Conservation (phyloP, 35 echinoderm and acorn worm genomes). For the Apostichopus japonicus region DNA sequence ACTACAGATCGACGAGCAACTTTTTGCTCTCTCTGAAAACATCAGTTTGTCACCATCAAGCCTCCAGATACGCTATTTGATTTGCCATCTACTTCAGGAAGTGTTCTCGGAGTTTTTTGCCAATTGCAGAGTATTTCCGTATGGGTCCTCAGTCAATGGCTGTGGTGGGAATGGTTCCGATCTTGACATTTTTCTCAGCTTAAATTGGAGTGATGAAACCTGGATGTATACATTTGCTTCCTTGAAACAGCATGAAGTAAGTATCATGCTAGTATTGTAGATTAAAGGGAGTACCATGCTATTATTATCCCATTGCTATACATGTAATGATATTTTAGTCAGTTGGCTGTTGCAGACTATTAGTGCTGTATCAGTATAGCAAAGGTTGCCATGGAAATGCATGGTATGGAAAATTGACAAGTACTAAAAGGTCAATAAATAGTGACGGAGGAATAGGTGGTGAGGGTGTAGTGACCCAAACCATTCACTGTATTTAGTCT, state of each 20-base stretch:
- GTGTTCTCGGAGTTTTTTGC: constrained; percentile 91
- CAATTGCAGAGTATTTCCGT: constrained; percentile 71
- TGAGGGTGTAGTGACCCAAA: no score
- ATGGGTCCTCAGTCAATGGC: constrained; percentile 92
- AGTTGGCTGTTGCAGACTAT: no score
- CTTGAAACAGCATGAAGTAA: not conserved
- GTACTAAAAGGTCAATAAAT: no score
- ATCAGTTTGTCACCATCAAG: constrained; percentile 44
- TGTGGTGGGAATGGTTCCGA: constrained; percentile 85
- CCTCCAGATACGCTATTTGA: constrained; percentile 77
- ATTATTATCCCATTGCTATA: no score
- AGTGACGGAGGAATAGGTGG: no score
- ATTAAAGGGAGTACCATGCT: no score
- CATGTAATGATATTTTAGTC: no score
- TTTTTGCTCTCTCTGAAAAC: constrained; percentile 58
- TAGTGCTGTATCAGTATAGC: no score
- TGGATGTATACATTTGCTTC: constrained; percentile 62
- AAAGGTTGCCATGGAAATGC: no score
- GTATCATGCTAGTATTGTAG: not conserved
- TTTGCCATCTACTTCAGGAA: constrained; percentile 80
- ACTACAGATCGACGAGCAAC: constrained; percentile 68
- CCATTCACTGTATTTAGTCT: no score
- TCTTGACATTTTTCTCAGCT: constrained; percentile 81
- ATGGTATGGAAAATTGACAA: no score
- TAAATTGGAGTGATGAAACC: constrained; percentile 37